Evolutionary conservation across 1,140 invertebrate genomes (phyloP), one percentile per base, ranked within the genome.

Genomic region (Spodoptera litura): DNA sequence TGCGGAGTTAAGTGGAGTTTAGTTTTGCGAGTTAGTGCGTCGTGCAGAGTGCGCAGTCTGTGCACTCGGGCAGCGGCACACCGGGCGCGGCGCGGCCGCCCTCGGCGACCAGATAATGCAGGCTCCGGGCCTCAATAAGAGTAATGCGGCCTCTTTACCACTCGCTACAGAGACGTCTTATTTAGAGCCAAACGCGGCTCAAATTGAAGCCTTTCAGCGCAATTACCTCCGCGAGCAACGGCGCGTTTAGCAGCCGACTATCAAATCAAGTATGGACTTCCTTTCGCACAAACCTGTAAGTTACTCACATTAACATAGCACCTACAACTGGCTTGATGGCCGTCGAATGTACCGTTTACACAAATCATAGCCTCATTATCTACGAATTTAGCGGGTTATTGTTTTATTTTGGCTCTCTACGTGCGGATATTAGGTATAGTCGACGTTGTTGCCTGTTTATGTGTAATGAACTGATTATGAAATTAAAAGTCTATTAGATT

Each of bases 141-240:
- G 86, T 94, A 93, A 92, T 89, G 88, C 86, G 81, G 85, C 87
- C 88, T 91, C 88, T 93, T 92, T 90, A 91, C 88, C 85, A 81
- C 85, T 83, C 87, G 64, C 81, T 85, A 78, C 83, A 87, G 80
- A 84, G 89, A 93, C 91, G 91, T 93, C 92, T 94, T 91, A 94
- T 92, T 94, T 93, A 94, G 87, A 82, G 68, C 84, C 88, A 88
- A 88, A 89, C 85, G 85, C 85, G 85, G 71, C 83, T 88, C 81
- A 94, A 93, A 93, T 93, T 92, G 91, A 88, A 84, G 88, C 85
- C 85, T 92, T 93, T 94, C 89, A 91, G 79, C 87, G 84, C 88
- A 91, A 91, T 92, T 87, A 89, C 86, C 81, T 83, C 74, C 79
- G 76, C 85, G 76, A 87, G 81, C 84, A 79, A 86, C 79, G 58